Percentiles rank a stretch among this genome's conserved stretches.
Conservation (phyloP, 2,797 vertebrate species). For the Anguilla pacifica region DNA sequence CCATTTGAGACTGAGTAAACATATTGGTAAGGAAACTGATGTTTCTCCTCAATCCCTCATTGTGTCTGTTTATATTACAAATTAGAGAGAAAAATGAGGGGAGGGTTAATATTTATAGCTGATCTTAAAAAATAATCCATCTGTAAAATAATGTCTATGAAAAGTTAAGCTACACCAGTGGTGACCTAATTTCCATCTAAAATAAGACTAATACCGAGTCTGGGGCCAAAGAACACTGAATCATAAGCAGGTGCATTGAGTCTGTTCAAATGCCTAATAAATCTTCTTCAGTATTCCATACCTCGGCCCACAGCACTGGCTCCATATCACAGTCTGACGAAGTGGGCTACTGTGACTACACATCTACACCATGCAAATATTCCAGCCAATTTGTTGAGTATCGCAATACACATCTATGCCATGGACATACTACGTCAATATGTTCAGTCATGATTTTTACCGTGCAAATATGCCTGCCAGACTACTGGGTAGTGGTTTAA, state of each 20-base stretch:
- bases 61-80: constrained; percentile 20
- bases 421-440: background rate
- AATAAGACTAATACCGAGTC: background rate
- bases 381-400: background rate
- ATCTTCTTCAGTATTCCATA: background rate
- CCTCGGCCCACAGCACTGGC: background rate
- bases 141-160: constrained; percentile 10
- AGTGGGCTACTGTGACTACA: background rate
- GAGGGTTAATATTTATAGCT: constrained; percentile 3
- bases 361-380: background rate
- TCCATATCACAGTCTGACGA: background rate
- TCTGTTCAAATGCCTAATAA: background rate
- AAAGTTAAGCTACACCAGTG: constrained; percentile 19
- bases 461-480: background rate
- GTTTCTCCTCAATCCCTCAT: constrained; percentile 7
- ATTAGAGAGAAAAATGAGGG: background rate
- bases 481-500: background rate
- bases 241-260: constrained; percentile 22
- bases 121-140: constrained; percentile 20
- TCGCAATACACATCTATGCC: background rate
- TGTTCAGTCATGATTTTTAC: background rate
- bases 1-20: background rate
- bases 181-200: constrained; percentile 15
- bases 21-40: background rate
- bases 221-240: constrained; percentile 12